phyloP scores from a whole-genome alignment of 2,888 invertebrate species.

The Perizoma affinitatum region DNA sequence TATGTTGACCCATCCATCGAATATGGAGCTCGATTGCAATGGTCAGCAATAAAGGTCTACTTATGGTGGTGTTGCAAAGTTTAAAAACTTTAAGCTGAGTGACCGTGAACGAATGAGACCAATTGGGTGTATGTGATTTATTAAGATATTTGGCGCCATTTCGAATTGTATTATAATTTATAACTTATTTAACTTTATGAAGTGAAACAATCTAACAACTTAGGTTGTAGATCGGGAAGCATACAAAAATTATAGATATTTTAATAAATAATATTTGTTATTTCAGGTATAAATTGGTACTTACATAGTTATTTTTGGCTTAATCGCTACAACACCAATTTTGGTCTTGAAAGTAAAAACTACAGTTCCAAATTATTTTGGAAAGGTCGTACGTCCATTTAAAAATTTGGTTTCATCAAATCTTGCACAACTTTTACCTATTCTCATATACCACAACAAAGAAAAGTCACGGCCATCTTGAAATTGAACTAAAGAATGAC shows the following conservation, averaged over 20 bases:
- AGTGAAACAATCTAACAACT: neutral
- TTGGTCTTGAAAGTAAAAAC: too few species aligned
- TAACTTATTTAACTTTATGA: slow-evolving; percentile 10
- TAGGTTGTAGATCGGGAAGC: too few species aligned
- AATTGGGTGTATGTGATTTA: slow-evolving; percentile 33
- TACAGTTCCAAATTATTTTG: too few species aligned
- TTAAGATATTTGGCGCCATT: slow-evolving; percentile 32
- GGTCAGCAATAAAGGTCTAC: slow-evolving; percentile 35
- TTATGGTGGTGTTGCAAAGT: slow-evolving; percentile 37
- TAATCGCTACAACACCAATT: too few species aligned
- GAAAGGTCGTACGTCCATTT: neutral
- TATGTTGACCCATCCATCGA: slow-evolving; percentile 41
- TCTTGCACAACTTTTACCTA: neutral
- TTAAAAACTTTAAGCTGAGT: slow-evolving; percentile 25
- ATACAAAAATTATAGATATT: too few species aligned
- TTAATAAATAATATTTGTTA: too few species aligned
- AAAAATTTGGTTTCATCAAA: neutral
- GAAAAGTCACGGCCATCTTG: slow-evolving; percentile 3
- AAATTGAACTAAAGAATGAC: slow-evolving; percentile 16
- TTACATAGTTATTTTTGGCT: too few species aligned
- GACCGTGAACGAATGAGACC: slow-evolving; percentile 37
- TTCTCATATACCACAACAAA: neutral
- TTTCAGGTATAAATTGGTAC: too few species aligned
- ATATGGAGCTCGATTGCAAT: slow-evolving; percentile 31
- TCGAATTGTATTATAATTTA: slow-evolving; percentile 11